Evolutionary conservation across 64 coral and sea anemone genomes (phyloP), one percentile per base, ranked within the genome.

Genomic region (Dendronephthya gigantea): DNA sequence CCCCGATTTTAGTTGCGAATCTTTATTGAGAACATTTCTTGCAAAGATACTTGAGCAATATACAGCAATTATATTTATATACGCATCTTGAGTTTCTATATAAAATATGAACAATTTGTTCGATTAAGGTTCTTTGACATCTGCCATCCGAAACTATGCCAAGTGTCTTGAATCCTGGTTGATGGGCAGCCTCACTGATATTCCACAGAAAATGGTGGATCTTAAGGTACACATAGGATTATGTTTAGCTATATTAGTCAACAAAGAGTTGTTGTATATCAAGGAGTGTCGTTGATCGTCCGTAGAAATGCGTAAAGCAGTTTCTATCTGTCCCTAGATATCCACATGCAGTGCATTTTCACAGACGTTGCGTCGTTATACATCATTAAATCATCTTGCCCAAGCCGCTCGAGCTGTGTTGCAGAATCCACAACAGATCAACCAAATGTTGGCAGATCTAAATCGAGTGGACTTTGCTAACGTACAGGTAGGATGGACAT

Each of bases 401-500:
- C 95, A 98, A 40, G 95, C 95, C 35, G 95, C 95, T 0, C 92
- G 95, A 32, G 95, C 95, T 66, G 95, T 98, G 47, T 83, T 98
- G 27, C 95, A 98, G 86, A 98, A 98, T 36, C 88, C 95, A 36
- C 93, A 92, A 15, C 95, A 98, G 62, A 98, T 98, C 82, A 98
- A 58, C 32, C 95, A 98, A 51, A 98, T 98, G 95, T 83, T 98
- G 65, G 86, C 88, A 49, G 95, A 98, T 51, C 85, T 98, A 15
- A 98, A 98, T 82, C 93, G 95, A 86, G 95, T 98, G 31, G 95
- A 98, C 48, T 98, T 98, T 91, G 95, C 95, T 55, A 98, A 98
- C 86, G 95, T 98, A 12, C 95, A 98, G 86, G 95, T 98, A 48
- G 49, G 90, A 5, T n/a, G 55, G 5, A n/a, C 12, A n/a, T 62